Conservation (phyloP, 2,888 invertebrate genomes). For the Psococerastis gibbosa region DNA sequence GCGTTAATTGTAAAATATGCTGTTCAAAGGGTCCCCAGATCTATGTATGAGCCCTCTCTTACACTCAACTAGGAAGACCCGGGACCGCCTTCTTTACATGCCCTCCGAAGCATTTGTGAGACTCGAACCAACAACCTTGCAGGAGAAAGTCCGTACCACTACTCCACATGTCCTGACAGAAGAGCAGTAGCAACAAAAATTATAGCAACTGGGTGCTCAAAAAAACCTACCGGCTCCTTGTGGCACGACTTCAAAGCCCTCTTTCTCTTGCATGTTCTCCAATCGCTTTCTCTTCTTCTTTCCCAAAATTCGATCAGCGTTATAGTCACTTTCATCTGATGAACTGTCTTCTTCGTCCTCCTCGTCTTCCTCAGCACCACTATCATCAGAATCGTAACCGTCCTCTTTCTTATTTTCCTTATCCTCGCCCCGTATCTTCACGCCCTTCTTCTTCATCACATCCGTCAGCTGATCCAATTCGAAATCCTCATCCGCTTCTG, state of each 20-base stretch:
- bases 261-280: slow-evolving; percentile 33
- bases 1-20: neutral
- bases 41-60: too few relatives aligned
- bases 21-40: too few relatives aligned
- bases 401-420: slow-evolving; percentile 18
- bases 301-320: slow-evolving; percentile 26
- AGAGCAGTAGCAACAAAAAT: slow-evolving; percentile 11
- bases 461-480: slow-evolving; percentile 66
- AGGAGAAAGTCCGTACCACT: too few relatives aligned
- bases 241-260: slow-evolving; percentile 49
- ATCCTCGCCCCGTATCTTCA: slow-evolving; percentile 25
- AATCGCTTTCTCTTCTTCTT: slow-evolving; percentile 23
- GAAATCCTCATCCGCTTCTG: slow-evolving; percentile 68
- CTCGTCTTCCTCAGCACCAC: slow-evolving; percentile 16
- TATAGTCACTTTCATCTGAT: slow-evolving; percentile 26
- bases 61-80: too few relatives aligned
- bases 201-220: neutral
- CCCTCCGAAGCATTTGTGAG: too few relatives aligned
- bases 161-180: too few relatives aligned
- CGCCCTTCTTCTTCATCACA: slow-evolving; percentile 52
- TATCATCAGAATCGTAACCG: slow-evolving; percentile 32
- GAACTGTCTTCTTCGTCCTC: slow-evolving; percentile 21
- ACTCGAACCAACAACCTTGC: too few relatives aligned
- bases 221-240: neutral
- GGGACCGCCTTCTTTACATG: too few relatives aligned